Evolutionary conservation across 2,797 vertebrate genomes (phyloP), one percentile per base, ranked within the genome.

Genomic region (Odontamblyopus lacepedii): DNA sequence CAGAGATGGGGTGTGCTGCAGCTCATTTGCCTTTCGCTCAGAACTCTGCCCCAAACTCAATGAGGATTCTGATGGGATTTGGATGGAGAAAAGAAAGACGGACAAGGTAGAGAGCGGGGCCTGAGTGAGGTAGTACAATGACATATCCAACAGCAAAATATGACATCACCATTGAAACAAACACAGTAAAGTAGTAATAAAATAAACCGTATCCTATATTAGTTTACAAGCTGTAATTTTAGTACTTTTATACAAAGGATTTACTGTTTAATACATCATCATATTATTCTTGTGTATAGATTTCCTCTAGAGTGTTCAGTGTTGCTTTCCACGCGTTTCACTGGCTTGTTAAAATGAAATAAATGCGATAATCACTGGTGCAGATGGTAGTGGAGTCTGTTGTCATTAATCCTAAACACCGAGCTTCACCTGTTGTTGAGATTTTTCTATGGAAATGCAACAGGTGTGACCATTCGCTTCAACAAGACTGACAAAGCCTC

Each of bases 321-420:
- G 4, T 57, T 57, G 55, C 11, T 26, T 57, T 57, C 9, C 2
- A 5, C 27, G 55, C 11, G 13, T 26, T 57, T 26, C 9, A 57
- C n/a, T 4, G 55, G 55, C 55, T 57, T 26, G 55, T 57, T 57
- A 26, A 57, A n/a, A 26, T 11, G 1, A 57, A 57, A 15, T 15
- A 29, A 18, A 8, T 51, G 6, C 3, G 15, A 15, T 50, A 18
- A 18, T 38, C 51, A 72, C 29, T 69, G 67, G 53, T 69, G 63
- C 74, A 87, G 82, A 88, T 85, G 80, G 85, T 77, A 75, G 70
- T 78, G 78, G 80, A 56, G 67, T 83, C 73, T 81, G 84, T 72
- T 82, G 81, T 80, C 86, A 84, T 89, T 85, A 90, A 80, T 91
- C 78, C 78, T 89, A 83, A 88, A 83, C 73, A 83, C 67, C 78